phyloP scores from a whole-genome alignment of 1,140 invertebrate species.

The Heliconius hewitsoni region DNA sequence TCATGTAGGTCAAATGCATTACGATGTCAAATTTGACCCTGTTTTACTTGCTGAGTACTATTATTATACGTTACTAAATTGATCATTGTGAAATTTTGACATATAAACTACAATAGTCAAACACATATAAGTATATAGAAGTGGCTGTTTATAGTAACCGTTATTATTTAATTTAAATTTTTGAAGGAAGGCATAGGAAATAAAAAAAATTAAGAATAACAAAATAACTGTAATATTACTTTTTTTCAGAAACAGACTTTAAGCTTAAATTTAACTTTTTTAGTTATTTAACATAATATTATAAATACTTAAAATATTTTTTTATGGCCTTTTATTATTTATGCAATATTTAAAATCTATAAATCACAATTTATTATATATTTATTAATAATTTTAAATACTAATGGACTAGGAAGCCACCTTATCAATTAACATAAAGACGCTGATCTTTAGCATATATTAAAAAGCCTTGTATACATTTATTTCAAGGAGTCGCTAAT shows the following conservation, averaged over 20 bases:
- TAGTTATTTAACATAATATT: too few relatives aligned
- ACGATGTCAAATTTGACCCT: slow-evolving; percentile 72
- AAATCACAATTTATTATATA: neutral
- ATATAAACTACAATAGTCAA: slow-evolving; percentile 17
- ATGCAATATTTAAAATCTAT: too few relatives aligned
- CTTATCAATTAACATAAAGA: neutral
- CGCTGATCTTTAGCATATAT: neutral
- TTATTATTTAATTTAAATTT: too few relatives aligned
- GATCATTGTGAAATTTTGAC: slow-evolving; percentile 31
- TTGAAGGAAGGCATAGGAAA: too few relatives aligned
- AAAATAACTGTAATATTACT: too few relatives aligned
- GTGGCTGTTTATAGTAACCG: too few relatives aligned
- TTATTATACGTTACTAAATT: slow-evolving; percentile 18
- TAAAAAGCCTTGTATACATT: slow-evolving; percentile 23
- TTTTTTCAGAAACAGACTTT: too few relatives aligned
- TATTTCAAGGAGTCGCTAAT: slow-evolving; percentile 26
- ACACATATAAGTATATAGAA: neutral
- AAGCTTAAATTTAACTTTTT: neutral
- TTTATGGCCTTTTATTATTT: neutral
- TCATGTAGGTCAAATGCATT: slow-evolving; percentile 71
- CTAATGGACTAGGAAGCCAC: neutral
- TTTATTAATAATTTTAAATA: neutral
- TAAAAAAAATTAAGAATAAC: too few relatives aligned
- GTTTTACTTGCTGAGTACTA: slow-evolving; percentile 46
- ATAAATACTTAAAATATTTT: neutral